Evolutionary conservation across 1,140 invertebrate species (phyloP).

Genomic region (Caligus rogercresseyi): DNA sequence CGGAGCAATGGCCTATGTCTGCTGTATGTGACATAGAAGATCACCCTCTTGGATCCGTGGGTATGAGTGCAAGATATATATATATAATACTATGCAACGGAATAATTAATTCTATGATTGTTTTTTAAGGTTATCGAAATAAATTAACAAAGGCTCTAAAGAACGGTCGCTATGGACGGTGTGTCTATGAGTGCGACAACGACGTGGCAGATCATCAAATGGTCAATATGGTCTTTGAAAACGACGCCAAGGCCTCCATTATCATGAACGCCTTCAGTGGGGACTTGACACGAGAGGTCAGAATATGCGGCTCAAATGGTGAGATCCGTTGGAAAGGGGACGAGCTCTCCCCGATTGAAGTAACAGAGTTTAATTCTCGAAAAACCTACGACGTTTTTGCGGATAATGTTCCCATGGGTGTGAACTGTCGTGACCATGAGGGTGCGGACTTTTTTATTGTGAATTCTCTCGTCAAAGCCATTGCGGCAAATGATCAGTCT

Average conservation of each 20-base stretch:
- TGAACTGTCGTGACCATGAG: background rate
- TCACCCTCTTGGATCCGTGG: constrained; percentile 17
- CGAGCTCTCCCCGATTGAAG: background rate
- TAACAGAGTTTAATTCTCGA: constrained; percentile 7
- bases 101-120: background rate
- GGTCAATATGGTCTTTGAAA: constrained; percentile 17
- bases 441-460: constrained; percentile 17
- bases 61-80: background rate
- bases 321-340: constrained; percentile 11
- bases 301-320: constrained; percentile 7
- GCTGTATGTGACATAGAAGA: constrained; percentile 28
- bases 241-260: background rate
- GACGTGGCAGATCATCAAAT: constrained; percentile 33
- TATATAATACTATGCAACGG: background rate
- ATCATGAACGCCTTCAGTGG: constrained; percentile 18
- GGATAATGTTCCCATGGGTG: background rate
- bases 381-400: background rate
- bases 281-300: background rate
- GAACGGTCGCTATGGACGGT: constrained; percentile 30
- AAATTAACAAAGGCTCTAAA: constrained; percentile 28
- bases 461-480: constrained; percentile 5
- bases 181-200: constrained; percentile 34
- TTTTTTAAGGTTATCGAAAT: constrained; percentile 25
- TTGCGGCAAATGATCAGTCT: constrained; percentile 5
- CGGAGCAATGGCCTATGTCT: constrained; percentile 27